Evolutionary conservation across 2,797 vertebrate species (phyloP), one percentile per base, ranked within the genome.

Genomic region (Leptodactylus fallax): DNA sequence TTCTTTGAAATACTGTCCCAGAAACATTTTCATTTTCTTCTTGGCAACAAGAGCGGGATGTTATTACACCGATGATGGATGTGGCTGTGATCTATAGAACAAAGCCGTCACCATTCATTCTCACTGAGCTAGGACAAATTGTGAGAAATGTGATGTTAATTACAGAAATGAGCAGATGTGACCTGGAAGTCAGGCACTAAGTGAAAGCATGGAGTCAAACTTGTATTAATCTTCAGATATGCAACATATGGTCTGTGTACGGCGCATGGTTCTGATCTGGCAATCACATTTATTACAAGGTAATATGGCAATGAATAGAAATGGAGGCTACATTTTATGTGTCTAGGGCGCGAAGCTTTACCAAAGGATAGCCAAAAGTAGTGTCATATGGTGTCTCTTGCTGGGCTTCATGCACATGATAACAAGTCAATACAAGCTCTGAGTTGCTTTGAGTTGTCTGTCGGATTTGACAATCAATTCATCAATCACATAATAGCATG

Each of bases 131-230:
- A 65, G 25, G 61, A 67, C 74, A 85, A 85, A 85, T 67, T 85
- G 84, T 79, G 49, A 85, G 74, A 78, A 55, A 85, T 85, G 74
- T 55, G 60, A 85, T 85, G 84, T 85, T 85, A 85, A 85, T 85
- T 79, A 79, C 58, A 85, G 56, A 85, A 85, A 51, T 85, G 84
- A 85, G 84, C 84, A 85, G 72, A 79, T 85, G 84, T 85, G 84
- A 85, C 83, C 83, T 85, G 71, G 36, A 85, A 77, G 84, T 79
- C 60, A 63, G 84, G 47, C 58, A 21, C 1, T 76, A 76, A 74
- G 36, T 17, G 8, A 77, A 74, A 58, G 56, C 71, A 5, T 25
- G 19, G 71, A 76, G 12, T 60, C 83, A 85, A 76, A 61, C 27
- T 61, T 84, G 69, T 74, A 84, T 84, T 76, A 74, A 84, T 84